phyloP scores from a whole-genome alignment of 2,797 vertebrate species.

The Pseudochirops cupreus region DNA sequence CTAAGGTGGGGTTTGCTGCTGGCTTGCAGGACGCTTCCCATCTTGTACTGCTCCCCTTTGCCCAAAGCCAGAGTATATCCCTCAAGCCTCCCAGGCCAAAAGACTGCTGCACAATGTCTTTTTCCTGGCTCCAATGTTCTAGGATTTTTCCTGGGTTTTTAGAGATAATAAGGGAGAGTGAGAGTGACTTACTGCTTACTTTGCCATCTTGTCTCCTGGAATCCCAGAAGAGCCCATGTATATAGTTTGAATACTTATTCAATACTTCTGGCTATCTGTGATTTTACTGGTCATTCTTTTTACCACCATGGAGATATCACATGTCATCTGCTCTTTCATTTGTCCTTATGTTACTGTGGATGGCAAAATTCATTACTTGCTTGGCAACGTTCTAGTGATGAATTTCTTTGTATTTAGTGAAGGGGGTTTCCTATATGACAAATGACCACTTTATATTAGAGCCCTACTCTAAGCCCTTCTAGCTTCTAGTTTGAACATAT shows the following conservation, averaged over 20 bases:
- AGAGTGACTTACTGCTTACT: too few relatives aligned
- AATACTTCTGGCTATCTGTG: not conserved
- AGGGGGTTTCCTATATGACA: not conserved
- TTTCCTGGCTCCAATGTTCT: too few relatives aligned
- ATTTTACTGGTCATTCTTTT: not conserved
- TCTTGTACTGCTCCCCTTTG: too few relatives aligned
- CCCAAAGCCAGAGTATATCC: too few relatives aligned
- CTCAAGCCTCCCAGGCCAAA: too few relatives aligned
- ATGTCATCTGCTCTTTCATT: not conserved
- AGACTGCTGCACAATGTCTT: too few relatives aligned
- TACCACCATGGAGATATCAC: not conserved
- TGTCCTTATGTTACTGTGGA: not conserved
- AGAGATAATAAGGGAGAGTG: too few relatives aligned
- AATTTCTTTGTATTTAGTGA: not conserved
- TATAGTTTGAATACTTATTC: not conserved
- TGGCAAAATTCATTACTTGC: not conserved
- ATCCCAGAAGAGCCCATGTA: not conserved
- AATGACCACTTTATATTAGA: not conserved
- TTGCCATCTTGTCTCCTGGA: too few relatives aligned
- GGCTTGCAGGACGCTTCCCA: too few relatives aligned
- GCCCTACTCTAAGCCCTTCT: not conserved
- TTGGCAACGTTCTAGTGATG: not conserved
- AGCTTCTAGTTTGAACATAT: not conserved
- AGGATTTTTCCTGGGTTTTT: too few relatives aligned
- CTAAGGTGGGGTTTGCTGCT: too few relatives aligned